Evolutionary conservation across 2,113 vertebrate species (phyloP), one percentile per base, ranked within the genome.

Genomic region (Apodemus speciosus): DNA sequence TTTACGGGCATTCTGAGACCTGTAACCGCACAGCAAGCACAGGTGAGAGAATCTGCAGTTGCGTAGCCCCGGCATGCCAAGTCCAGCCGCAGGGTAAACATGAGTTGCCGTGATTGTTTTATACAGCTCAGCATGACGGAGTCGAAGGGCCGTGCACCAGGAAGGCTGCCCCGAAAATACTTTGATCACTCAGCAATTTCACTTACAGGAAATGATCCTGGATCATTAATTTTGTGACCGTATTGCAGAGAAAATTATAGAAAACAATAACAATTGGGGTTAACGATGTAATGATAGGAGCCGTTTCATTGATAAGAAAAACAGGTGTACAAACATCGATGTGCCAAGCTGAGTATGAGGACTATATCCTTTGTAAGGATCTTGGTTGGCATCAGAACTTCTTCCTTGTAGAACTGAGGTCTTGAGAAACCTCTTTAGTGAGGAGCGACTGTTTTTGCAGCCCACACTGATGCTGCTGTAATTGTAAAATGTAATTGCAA

Each of bases 11-110:
- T 94, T 93, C 62, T 20, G 88, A 96, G 95, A 90, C 89, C 81
- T 95, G 94, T 94, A 97, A 86, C 62, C 88, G 20, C 80, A 91
- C 64, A 94, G 79, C 58, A 93, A 88, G 88, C 95, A 85, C 95
- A 97, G 95, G 92, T 96, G 96, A 95, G 85, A 95, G 94, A 94
- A 89, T 88, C 88, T 73, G 71, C 88, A 72, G 93, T 94, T 92
- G 66, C 1, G 76, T 84, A 64, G 71, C 43, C 88, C 18, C 75
- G 3, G 10, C 38, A 11, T 58, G 93, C 94, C 96, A 96, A 97
- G 72, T 85, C 81, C 53, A 92, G 76, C 95, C 92, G 88, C 75
- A 32, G 66, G 73, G 72, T 91, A 93, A 94, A 85, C 85, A 60
- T 20, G 85, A 79, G 71, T 40, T 49, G 72, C 51, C 71, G 32